Evolutionary conservation across 2,888 invertebrate species (phyloP), one percentile per base, ranked within the genome.

Genomic region (Julus scanicus): DNA sequence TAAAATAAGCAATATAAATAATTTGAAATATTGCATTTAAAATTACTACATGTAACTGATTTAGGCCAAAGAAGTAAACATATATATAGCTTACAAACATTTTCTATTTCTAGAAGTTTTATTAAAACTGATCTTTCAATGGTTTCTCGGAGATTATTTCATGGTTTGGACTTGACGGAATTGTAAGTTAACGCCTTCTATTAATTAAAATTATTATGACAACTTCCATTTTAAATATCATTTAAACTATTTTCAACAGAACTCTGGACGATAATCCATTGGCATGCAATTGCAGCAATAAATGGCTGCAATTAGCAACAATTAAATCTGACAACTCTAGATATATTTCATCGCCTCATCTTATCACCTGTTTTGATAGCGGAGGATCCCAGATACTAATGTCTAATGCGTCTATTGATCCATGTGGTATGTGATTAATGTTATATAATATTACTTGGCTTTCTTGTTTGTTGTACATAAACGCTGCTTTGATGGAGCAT

Each of bases 281-380:
- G 29, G 39, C 86, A 37, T 88, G 88, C 71, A 86, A 88, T 57
- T 88, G 88, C 63, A 86, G 88, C 63, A 63, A 17, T 37, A 86
- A 86, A 44, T 88, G 88, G 88, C 37, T 88, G 53, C 88, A 88
- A 87, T 37, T 29, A 9, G 44, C 6, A 13, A n/a, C 29, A 20
- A 53, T 29, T 48, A 53, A 57, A 11, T 40, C 84, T 80, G 15
- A 17, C 17, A 87, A 39, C n/a, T 5, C 6, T 63, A 87, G 80
- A 17, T 11, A 29, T n/a, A 29, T 86, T 9, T 6, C 40, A n/a
- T n/a, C 13, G 8, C 87, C 71, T 40, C 87, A 57, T 40, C n/a
- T 40, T 40, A 71, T 71, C 63, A 87, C 71, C 17, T 87, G 87
- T 48, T 40, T 87, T 2, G 44, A 17, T 44, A 29, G 80, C 8